phyloP scores from a whole-genome alignment of 2,888 invertebrate genomes.

The Cataglyphis cursor region DNA sequence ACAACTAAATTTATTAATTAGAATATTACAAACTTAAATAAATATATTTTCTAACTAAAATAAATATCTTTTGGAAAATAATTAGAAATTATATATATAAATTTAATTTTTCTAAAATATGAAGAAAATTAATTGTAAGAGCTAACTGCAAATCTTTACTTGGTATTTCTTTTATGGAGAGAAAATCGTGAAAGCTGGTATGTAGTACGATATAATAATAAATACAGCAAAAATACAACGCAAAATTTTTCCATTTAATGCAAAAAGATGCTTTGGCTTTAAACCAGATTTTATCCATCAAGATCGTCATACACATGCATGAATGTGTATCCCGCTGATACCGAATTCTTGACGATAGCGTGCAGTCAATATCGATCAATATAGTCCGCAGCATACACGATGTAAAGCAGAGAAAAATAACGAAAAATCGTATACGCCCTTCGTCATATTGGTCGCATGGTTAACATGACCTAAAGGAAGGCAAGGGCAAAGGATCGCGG shows the following conservation, averaged over 20 bases:
- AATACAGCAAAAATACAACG: neutral
- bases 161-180: neutral
- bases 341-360: slow-evolving; percentile 6
- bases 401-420: slow-evolving; percentile 38
- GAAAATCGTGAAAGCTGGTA: neutral
- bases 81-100: neutral
- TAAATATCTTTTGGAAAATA: neutral
- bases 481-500: slow-evolving; percentile 39
- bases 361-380: slow-evolving; percentile 32
- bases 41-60: neutral
- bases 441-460: slow-evolving; percentile 22
- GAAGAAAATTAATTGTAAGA: neutral
- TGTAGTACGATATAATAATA: neutral
- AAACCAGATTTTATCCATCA: neutral
- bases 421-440: slow-evolving; percentile 30
- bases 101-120: neutral
- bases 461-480: slow-evolving; percentile 27
- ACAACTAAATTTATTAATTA: neutral
- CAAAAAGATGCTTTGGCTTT: slow-evolving; percentile 27
- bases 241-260: neutral
- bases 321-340: neutral
- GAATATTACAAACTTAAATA: neutral
- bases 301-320: neutral
- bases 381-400: neutral
- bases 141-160: neutral